Base-by-base conservation (phyloP, 2,888 invertebrate species). In the Thereva unica region DNA sequence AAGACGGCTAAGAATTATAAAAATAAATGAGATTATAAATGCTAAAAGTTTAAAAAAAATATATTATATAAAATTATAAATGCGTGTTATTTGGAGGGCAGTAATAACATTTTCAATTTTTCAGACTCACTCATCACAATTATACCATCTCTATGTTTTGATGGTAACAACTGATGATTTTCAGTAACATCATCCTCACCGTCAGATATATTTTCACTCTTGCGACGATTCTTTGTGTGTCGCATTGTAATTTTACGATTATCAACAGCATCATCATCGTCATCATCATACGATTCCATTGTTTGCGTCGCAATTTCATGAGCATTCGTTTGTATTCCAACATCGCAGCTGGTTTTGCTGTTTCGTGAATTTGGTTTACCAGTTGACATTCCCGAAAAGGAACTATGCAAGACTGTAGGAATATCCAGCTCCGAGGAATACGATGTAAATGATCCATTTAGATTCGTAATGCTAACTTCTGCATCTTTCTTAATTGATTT, bases 251-350 rank as follows among this genome's bases (percentile, higher is more conserved):
- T 71, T 63, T 77, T 75, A 3, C 76, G 68, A 34, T 78, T 76
- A 7, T 77, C 76, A 8, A 76, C 76, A 4, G 75, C 78, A 7
- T 77, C 76, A 8, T 76, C 76, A 4, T 75, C 78, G 47, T 4
- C 8, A 6, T 40, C 40, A 9, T 54, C 40, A 37, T 6, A 74
- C 23, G 75, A 73, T 23, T 76, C 49, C 6, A 80, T 78, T 34
- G 82, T 83, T 49, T 82, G 82, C 10, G 76, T 77, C 10, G 80
- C 81, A 54, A 85, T 83, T 72, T 85, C 85, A 67, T 82, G 82
- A 2, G 84, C 83, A 74, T 84, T 84, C 0, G 85, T 83, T 73
- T 85, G 85, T n/a, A 85, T 84, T 6, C 84, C 85, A 6, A 85
- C 84, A 71, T 85, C 85, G 61, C 83, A 84, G 53, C 85, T 85